These are phyloP conservation scores for Drosophila aff. DNA, from an alignment of 1,140 invertebrate species.

Conservation along the genomic window DNA sequence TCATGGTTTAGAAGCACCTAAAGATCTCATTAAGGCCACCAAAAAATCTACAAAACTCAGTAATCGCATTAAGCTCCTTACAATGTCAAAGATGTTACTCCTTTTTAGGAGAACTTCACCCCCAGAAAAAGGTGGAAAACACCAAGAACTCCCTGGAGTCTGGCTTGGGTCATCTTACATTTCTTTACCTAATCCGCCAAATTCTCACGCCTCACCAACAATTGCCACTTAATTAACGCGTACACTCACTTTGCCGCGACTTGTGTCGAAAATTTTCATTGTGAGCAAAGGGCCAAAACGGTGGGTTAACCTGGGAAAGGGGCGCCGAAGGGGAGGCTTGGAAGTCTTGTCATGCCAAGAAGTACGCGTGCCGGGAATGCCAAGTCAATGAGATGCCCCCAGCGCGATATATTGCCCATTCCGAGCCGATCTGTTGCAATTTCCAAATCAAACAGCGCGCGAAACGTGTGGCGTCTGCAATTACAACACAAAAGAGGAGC, in stretches of 20 bases:
- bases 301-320: not conserved
- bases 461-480: slow-evolving; percentile 84
- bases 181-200: slow-evolving; percentile 73
- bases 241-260: slow-evolving; percentile 23
- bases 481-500: slow-evolving; percentile 76
- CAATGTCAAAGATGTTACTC: not conserved
- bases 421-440: slow-evolving; percentile 78
- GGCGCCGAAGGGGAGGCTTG: slow-evolving; percentile 8
- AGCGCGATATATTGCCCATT: slow-evolving; percentile 61
- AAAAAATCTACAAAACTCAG: not conserved
- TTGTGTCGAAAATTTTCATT: slow-evolving; percentile 75
- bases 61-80: not conserved
- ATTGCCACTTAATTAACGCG: slow-evolving; percentile 80
- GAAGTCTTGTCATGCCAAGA: slow-evolving; percentile 82
- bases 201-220: slow-evolving; percentile 78
- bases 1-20: not conserved
- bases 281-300: slow-evolving; percentile 28
- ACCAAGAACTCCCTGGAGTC: not conserved
- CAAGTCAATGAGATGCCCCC: slow-evolving; percentile 65
- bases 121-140: not conserved
- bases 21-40: not conserved
- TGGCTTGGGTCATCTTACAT: slow-evolving; percentile 21
- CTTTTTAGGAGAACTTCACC: not conserved
- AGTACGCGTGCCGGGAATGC: slow-evolving; percentile 76
- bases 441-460: slow-evolving; percentile 81